Conservation (phyloP, 2,888 invertebrate genomes). For the Stenichneumon culpator region DNA sequence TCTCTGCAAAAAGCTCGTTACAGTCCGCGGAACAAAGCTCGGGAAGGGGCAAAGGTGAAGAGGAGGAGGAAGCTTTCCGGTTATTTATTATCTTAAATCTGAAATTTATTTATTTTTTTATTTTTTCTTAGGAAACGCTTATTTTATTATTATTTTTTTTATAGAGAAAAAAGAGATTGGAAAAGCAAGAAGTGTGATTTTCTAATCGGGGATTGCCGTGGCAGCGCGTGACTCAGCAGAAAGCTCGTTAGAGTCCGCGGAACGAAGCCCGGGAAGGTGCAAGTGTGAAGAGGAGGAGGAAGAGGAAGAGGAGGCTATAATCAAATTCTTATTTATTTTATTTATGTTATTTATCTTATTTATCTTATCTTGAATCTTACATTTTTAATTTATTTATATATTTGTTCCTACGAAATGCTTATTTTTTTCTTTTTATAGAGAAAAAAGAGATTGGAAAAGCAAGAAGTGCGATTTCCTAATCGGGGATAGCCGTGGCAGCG, state of each 20-base stretch:
- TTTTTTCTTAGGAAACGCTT: neutral
- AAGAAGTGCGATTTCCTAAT: slow-evolving; percentile 52
- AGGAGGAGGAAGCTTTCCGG: neutral
- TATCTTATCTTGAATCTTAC: neutral
- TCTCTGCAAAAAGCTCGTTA: slow-evolving; percentile 56
- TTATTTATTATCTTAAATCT: neutral
- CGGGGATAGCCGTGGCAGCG: slow-evolving; percentile 52
- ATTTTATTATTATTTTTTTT: neutral
- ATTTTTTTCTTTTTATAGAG: neutral
- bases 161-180: neutral
- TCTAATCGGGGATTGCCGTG: slow-evolving; percentile 60
- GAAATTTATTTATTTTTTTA: neutral
- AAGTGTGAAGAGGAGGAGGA: neutral
- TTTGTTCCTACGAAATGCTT: neutral
- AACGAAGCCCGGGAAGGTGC: slow-evolving; percentile 25
- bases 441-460: slow-evolving; percentile 4
- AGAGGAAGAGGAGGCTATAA: neutral
- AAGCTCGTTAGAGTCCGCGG: slow-evolving; percentile 55
- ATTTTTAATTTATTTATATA: neutral
- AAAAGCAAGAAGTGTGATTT: slow-evolving; percentile 34
- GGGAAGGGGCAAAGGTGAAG: neutral
- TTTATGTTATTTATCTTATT: no score
- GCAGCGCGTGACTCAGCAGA: slow-evolving; percentile 44
- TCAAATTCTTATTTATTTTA: no score
- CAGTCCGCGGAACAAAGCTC: slow-evolving; percentile 39